phyloP scores from a whole-genome alignment of 2,888 invertebrate species.

The Oscheius sp. region DNA sequence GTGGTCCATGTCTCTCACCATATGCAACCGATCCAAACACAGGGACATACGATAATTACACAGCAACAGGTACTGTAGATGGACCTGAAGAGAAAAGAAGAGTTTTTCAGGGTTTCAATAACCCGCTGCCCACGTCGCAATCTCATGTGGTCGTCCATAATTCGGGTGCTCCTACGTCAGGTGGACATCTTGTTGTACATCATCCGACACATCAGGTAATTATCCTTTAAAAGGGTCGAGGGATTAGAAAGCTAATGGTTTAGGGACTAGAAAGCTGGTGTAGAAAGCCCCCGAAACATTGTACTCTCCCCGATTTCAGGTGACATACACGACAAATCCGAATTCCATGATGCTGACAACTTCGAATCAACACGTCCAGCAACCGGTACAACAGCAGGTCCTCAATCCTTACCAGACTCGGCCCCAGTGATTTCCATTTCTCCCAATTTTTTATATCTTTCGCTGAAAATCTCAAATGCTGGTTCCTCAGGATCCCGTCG shows the following conservation, averaged over 20 bases:
- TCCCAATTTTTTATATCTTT: neutral
- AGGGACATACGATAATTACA: slow-evolving; percentile 21
- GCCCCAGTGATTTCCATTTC: neutral
- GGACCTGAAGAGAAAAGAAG: neutral
- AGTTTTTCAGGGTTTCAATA: slow-evolving; percentile 21
- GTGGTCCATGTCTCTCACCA: slow-evolving; percentile 49
- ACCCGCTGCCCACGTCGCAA: slow-evolving; percentile 21
- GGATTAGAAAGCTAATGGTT: too few species aligned
- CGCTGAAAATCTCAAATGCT: slow-evolving; percentile 2
- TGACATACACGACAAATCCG: slow-evolving; percentile 46
- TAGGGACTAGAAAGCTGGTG: too few species aligned
- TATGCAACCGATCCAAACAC: slow-evolving; percentile 37
- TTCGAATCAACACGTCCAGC: slow-evolving; percentile 26
- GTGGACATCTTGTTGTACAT: slow-evolving; percentile 9
- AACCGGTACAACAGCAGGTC: slow-evolving; percentile 46
- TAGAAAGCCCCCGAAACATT: too few species aligned
- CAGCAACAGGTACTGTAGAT: slow-evolving; percentile 22
- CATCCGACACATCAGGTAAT: slow-evolving; percentile 33
- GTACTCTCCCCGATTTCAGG: slow-evolving; percentile 32
- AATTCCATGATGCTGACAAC: slow-evolving; percentile 19
- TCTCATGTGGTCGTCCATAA: slow-evolving; percentile 27
- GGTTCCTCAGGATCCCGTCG: slow-evolving; percentile 5
- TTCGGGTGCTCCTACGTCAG: slow-evolving; percentile 3
- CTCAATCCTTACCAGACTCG: slow-evolving; percentile 47
- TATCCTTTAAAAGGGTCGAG: too few species aligned